These are phyloP conservation scores for Lathamus discolor DNA, from an alignment of 2,113 vertebrate genomes.

Conservation along the genomic window DNA sequence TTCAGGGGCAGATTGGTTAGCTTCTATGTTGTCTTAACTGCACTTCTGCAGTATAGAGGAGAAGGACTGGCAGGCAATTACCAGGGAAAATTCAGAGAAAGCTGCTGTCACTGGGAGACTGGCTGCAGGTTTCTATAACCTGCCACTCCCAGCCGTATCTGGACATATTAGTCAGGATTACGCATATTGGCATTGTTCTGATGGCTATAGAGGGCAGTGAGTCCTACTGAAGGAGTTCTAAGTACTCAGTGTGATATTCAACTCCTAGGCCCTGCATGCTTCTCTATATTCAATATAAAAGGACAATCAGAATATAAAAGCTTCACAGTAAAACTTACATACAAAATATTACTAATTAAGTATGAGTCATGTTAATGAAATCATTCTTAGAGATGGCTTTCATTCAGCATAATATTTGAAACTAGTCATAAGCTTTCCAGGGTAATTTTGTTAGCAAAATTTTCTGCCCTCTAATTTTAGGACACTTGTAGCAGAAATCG, in stretches of 20 bases:
- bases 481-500: background rate
- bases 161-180: background rate
- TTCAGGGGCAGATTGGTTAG: background rate
- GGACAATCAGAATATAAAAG: background rate
- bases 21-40: background rate
- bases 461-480: background rate
- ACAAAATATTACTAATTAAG: background rate
- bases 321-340: background rate
- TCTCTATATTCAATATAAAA: background rate
- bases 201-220: background rate
- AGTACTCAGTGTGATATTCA: background rate
- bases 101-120: background rate
- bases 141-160: background rate
- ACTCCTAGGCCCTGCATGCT: background rate
- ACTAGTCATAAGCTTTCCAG: background rate
- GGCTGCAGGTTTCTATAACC: background rate
- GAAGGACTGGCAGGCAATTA: background rate
- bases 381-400: background rate
- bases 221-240: background rate
- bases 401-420: background rate
- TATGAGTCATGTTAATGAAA: background rate
- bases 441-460: background rate
- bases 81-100: background rate
- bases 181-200: background rate
- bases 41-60: background rate